Evolutionary conservation across 2,888 invertebrate species (phyloP).

Genomic region (Drosophila mulleri): DNA sequence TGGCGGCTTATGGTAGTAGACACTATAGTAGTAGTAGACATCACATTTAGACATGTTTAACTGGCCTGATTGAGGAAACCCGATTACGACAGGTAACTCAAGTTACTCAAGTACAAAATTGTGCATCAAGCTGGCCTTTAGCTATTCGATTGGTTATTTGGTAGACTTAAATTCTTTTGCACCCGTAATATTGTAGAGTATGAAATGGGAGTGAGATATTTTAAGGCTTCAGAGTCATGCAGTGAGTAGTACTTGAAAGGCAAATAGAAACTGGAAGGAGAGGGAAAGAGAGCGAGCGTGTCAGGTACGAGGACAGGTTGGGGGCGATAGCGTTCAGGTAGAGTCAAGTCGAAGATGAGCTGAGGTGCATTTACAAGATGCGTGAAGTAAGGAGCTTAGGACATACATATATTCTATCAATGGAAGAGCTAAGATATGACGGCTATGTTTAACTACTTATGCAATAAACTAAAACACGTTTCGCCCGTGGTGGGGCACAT

Average conservation of each 20-base stretch:
- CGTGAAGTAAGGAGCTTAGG: conserved; percentile 16
- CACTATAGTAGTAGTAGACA: neutral
- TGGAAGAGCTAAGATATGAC: conserved; percentile 77
- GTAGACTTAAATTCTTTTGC: conserved; percentile 66
- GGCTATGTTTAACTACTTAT: conserved; percentile 47
- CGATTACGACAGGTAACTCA: neutral
- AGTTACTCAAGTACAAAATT: conserved; percentile 1
- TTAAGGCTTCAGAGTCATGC: neutral
- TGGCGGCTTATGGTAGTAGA: neutral
- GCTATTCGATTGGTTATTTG: conserved; percentile 37
- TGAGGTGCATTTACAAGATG: conserved; percentile 53
- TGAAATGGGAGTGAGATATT: neutral
- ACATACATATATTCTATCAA: conserved; percentile 43
- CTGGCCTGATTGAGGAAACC: conserved; percentile 1
- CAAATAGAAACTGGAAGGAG: neutral
- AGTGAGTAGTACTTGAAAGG: neutral
- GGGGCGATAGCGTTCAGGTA: conserved; percentile 66
- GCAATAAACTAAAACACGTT: conserved; percentile 21
- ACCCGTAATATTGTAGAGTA: conserved; percentile 59
- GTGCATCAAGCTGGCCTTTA: conserved; percentile 32
- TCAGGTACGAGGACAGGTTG: conserved; percentile 77
- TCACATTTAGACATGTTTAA: neutral
- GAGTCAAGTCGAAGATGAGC: conserved; percentile 31
- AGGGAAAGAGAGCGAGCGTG: conserved; percentile 27
- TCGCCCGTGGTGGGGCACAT: neutral